Percentiles rank a stretch among this genome's conserved stretches.
Evolutionary conservation across 2,888 invertebrate species (phyloP).

Genomic region (Cheilosia scutellata): DNA sequence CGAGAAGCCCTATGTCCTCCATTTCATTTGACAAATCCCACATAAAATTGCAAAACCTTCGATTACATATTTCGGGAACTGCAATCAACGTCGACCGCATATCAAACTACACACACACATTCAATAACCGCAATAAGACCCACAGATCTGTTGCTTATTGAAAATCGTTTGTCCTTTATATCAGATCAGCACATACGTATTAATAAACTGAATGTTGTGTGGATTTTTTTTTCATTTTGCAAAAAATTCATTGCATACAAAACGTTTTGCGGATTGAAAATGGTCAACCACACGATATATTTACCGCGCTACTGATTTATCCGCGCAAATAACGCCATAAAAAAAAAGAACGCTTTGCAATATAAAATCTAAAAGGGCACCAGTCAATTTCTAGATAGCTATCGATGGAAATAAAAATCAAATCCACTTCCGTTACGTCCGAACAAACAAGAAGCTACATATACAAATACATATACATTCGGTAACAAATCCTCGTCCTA

Average conservation of each 20-base stretch:
- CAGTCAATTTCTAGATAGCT: slow-evolving; percentile 32
- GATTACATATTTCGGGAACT: slow-evolving; percentile 7
- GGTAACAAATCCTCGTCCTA: slow-evolving; percentile 11
- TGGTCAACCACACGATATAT: slow-evolving; percentile 61
- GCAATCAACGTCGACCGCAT: slow-evolving; percentile 5
- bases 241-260: slow-evolving; percentile 38
- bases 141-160: slow-evolving; percentile 13
- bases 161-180: neutral
- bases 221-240: slow-evolving; percentile 7
- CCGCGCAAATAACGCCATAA: slow-evolving; percentile 59
- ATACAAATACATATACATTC: too few species aligned
- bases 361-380: slow-evolving; percentile 24
- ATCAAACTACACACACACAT: neutral
- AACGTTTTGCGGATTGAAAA: slow-evolving; percentile 58
- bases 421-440: slow-evolving; percentile 29
- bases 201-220: neutral
- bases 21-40: neutral
- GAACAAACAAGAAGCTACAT: slow-evolving; percentile 3
- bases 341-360: slow-evolving; percentile 26
- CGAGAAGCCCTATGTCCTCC: neutral
- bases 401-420: slow-evolving; percentile 47
- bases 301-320: slow-evolving; percentile 32
- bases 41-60: neutral
- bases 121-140: slow-evolving; percentile 28
- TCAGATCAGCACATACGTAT: neutral